phyloP scores from a whole-genome alignment of 2,113 vertebrate species.

The Colossoma macropomum region DNA sequence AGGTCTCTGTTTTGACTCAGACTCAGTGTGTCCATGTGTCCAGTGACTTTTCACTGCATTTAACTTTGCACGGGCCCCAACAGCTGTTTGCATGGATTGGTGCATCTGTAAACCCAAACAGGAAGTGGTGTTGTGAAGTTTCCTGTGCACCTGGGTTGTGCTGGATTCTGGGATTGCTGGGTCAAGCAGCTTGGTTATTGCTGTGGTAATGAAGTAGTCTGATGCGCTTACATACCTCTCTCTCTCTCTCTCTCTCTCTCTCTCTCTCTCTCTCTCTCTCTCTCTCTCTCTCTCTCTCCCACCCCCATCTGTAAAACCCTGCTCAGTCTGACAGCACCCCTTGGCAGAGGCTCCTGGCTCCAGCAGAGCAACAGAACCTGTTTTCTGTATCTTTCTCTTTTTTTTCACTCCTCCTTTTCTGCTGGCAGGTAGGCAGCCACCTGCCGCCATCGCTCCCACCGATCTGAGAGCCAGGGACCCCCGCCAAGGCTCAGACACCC shows the following conservation, averaged over 20 bases:
- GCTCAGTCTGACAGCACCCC: constrained; percentile 49
- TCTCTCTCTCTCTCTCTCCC: constrained; percentile 21
- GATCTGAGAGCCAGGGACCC: constrained; percentile 43
- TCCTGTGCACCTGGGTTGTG: constrained; percentile 6
- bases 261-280: neutral
- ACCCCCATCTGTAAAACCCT: constrained; percentile 16
- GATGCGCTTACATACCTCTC: constrained; percentile 1
- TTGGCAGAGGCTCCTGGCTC: constrained; percentile 55
- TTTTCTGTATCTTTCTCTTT: constrained; percentile 48
- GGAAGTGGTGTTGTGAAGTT: neutral
- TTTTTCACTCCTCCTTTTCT: constrained; percentile 31
- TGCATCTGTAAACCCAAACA: neutral
- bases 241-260: neutral
- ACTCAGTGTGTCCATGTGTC: too few relatives aligned
- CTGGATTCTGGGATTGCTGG: constrained; percentile 25
- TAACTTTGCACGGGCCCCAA: neutral
- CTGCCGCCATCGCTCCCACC: constrained; percentile 41
- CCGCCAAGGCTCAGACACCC: constrained; percentile 47
- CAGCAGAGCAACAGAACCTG: constrained; percentile 56
- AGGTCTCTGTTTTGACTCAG: too few relatives aligned
- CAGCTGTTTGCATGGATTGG: neutral
- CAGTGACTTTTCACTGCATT: too few relatives aligned
- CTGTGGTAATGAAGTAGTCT: constrained; percentile 57
- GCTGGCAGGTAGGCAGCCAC: constrained; percentile 56
- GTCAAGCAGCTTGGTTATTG: constrained; percentile 40